Evolutionary conservation across 2,888 invertebrate species (phyloP), one percentile per base, ranked within the genome.

Genomic region (Brachypalpus laphriformis): DNA sequence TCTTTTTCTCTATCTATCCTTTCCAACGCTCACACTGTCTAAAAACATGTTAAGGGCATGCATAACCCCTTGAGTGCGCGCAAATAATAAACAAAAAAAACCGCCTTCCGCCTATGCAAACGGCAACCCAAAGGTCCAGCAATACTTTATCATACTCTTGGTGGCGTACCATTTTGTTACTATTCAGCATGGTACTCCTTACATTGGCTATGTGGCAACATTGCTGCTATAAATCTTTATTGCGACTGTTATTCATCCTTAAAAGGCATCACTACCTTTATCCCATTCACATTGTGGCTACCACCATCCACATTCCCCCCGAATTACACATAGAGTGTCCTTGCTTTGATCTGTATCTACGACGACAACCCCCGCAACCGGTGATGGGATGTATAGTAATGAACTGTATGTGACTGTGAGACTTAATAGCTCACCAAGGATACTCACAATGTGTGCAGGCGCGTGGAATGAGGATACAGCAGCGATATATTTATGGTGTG

Each of bases 391-490:
- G 49, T 74, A 74, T 71, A 51, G 28, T 80, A 83, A 78, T 83
- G 80, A 83, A 78, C 74, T 74, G 9, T 70, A 70, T 68, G 78
- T 56, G 65, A 61, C 77, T 72, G 66, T 40, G 71, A 34, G 77
- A 51, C 80, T 74, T 83, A 78, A 83, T 78, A 75, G 68, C 70
- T 65, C 68, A 31, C 68, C 83, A 83, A 83, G 80, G 80, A 80
- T 83, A 65, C 61, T 54, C 8, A 22, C 11, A n/a, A 9, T 28
- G 34, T 25, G 37, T 47, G 25, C 5, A n/a, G n/a, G 20, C 8
- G n/a, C 3, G 31, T n/a, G 25, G 31, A 57, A 59, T 25, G 47
- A 37, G 54, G 47, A 34, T 9, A 34, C 49, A 71, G 31, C 37
- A 34, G 31, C 71, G 74, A 57, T 42, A 45, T 40, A 14, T 68